Evolutionary conservation across 2,797 vertebrate species (phyloP), one percentile per base, ranked within the genome.

Genomic region (Epinephelus awoara): DNA sequence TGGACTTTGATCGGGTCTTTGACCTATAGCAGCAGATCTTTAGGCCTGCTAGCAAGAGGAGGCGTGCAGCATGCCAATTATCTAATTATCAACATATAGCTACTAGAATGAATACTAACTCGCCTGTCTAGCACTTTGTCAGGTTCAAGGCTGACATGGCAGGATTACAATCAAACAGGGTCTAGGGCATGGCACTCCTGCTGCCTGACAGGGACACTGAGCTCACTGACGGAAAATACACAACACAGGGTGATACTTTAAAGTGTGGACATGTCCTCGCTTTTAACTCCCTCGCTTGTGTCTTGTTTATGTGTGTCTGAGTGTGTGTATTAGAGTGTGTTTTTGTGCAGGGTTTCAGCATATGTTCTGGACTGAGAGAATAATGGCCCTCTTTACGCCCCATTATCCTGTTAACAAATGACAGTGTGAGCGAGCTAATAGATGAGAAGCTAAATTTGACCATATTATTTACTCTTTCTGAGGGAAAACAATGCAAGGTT

Each of bases 381-480:
- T 94, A 95, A 94, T 94, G 91, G 91, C 87, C 91, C 89, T 91
- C 90, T 93, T 94, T 94, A 95, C 82, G 92, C 90, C 90, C 93
- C 94, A 96, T 95, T 96, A 95, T 95, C 94, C 93, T 88, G 92
- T 93, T 94, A 93, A 94, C 91, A 94, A 94, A 95, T 95, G 94
- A 93, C 91, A 91, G 82, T 72, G 87, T 84, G 93, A 85, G 88
- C 23, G n/a, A 86, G 92, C 89, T 94, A 93, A 92, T 91, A 91
- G 85, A 94, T 89, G 89, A 92, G 91, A 85, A 78, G 81, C 84
- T 87, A 87, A 91, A 92, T 91, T 85, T 92, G 89, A 90, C 83
- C 87, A 47, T 80, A 93, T 92, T 92, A 94, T 94, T 94, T 92
- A 90, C 88, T 85, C 83, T 80, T 90, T 90, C 76, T 69, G 75